A percentile compares a stretch with the other conserved stretches of the same genome.
Evolutionary conservation across 2,113 vertebrate species (phyloP).

Genomic region (Cyanoderma ruficeps): DNA sequence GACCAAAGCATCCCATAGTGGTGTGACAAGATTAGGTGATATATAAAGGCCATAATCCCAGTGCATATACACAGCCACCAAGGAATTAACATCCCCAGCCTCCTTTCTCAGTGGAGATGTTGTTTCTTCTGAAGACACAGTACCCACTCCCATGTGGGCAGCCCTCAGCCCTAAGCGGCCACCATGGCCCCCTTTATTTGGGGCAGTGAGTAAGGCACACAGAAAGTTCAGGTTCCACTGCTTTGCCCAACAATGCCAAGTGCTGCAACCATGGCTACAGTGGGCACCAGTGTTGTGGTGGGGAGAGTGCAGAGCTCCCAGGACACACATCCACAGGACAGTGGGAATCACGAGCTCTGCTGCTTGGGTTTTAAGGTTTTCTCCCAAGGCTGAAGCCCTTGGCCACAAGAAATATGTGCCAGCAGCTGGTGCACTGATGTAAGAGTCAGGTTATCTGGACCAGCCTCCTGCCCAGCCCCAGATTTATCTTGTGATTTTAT

Average conservation of each 20-base stretch:
- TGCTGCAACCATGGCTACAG: not conserved
- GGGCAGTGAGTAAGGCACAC: accelerated
- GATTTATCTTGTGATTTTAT: not conserved
- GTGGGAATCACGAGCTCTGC: accelerated
- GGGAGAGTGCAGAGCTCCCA: not conserved
- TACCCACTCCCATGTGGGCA: not conserved
- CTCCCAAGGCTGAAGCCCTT: not conserved
- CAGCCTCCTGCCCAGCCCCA: not conserved
- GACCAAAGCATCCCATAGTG: not conserved
- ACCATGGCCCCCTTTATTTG: not conserved
- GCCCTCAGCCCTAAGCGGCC: not conserved
- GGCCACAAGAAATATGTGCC: not conserved
- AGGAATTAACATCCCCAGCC: not conserved
- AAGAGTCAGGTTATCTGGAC: not conserved
- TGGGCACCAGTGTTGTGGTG: accelerated
- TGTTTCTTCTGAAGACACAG: not conserved
- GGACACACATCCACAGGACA: not conserved
- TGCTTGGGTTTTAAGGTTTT: not conserved
- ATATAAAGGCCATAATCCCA: no score
- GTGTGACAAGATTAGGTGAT: not conserved
- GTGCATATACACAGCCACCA: not conserved
- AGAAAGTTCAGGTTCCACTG: not conserved
- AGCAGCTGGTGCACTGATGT: not conserved
- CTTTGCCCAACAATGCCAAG: not conserved
- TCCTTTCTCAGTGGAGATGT: not conserved